Evolutionary conservation across 2,113 vertebrate genomes (phyloP).

Genomic region (Tetrax tetrax): DNA sequence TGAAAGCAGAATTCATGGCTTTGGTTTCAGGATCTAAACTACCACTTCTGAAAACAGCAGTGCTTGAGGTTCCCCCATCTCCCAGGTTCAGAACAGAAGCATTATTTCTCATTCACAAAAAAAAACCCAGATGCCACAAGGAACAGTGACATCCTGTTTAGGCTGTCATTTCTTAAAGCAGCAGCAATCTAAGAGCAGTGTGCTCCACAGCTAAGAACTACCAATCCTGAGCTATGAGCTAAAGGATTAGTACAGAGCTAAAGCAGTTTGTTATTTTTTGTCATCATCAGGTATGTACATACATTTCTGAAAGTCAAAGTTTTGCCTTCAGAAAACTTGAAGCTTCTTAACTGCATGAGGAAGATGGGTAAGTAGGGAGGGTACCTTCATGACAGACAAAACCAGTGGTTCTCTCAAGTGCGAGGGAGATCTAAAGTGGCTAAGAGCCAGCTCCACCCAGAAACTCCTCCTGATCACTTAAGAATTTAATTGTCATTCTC

Average conservation of each 20-base stretch:
- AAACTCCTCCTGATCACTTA: constrained; percentile 1
- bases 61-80: background rate
- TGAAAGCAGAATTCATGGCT: background rate
- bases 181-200: background rate
- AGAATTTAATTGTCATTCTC: constrained; percentile 65
- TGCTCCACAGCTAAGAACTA: background rate
- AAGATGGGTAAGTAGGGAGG: background rate
- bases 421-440: background rate
- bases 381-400: background rate
- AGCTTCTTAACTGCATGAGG: background rate
- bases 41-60: background rate
- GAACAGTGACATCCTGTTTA: background rate
- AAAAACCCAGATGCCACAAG: background rate
- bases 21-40: background rate
- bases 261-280: background rate
- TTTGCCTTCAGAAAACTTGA: background rate
- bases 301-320: background rate
- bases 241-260: background rate
- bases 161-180: background rate
- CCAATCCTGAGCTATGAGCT: background rate
- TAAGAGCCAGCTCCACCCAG: constrained; percentile 2
- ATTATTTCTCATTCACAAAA: background rate
- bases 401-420: background rate
- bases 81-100: background rate
- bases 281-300: fast-evolving